Conservation (phyloP, 1,140 invertebrate species). For the Lepidotrigona ventralis region DNA sequence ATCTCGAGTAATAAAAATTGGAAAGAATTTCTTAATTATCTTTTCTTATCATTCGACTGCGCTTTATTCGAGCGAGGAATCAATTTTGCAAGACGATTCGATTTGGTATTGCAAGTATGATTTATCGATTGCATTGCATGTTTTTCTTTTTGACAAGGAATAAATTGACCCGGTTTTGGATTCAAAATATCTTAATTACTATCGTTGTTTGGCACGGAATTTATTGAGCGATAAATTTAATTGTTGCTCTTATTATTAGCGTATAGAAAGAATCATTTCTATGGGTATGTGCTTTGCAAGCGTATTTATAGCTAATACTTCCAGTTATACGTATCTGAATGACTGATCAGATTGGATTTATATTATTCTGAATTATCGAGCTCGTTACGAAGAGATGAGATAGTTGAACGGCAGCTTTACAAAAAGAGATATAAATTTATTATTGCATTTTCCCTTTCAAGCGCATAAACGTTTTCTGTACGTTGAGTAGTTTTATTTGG, state of each 20-base stretch:
- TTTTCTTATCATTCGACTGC: no score
- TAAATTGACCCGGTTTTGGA: neutral
- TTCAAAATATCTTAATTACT: neutral
- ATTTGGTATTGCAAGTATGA: neutral
- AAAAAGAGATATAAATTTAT: neutral
- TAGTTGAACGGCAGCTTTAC: no score
- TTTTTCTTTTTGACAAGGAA: no score
- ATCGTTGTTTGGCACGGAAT: neutral
- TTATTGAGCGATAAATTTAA: neutral
- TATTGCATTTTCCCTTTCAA: neutral
- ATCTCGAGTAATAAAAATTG: no score
- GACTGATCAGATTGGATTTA: neutral
- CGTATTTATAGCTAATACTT: neutral
- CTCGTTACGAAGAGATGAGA: neutral
- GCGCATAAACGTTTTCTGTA: neutral
- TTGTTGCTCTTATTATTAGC: no score
- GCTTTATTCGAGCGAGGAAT: no score
- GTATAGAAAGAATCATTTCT: neutral
- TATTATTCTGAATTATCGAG: neutral
- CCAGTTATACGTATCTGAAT: neutral
- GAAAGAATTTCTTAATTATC: no score
- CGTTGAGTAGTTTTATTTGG: neutral
- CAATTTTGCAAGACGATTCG: no score
- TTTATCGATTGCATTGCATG: neutral
- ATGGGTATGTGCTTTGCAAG: neutral